Evolutionary conservation across 2,888 invertebrate genomes (phyloP), one percentile per base, ranked within the genome.

Genomic region (Pristionchus maxplancki): DNA sequence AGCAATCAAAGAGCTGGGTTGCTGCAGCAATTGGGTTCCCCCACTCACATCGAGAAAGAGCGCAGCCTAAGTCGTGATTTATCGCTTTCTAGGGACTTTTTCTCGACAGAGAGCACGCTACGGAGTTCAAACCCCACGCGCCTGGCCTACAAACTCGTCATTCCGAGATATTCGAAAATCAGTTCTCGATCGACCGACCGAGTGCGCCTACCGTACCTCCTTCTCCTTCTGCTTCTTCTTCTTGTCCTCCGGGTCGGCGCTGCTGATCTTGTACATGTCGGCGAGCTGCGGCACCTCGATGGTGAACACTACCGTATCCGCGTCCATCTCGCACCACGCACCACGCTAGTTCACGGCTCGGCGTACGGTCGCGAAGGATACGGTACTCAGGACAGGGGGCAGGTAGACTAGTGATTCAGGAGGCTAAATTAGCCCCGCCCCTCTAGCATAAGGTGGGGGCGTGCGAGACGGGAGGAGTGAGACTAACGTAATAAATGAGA

Each of bases 231-330:
- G 44, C 78, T 48, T 44, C 44, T 48, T 78, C 48, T 28, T 78
- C 78, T 78, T 78, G n/a, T 78, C 78, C 44, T 78, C 78, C 28
- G 78, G 78, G 28, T 78, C 44, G 44, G 40, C 31, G 24, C 34
- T 74, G 74, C 40, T 44, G 78, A 78, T 78, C 44, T 78, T 78
- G 48, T 78, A 78, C 78, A 78, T 78, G 11, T 40, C 44, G 40
- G 78, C 24, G n/a, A 48, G 78, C 28, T n/a, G 44, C 17, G 78
- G 78, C n/a, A 78, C 78, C 78, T 78, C 78, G 78, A 78, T 78
- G 11, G 78, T 48, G 78, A 78, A 78, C 28, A 78, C 78, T 44
- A 48, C 44, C n/a, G 78, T 78, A 71, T 71, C 71, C 71, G 71
- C 71, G 37, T 71, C 37, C 37, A 58, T 58, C 24, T 20, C 34